These are phyloP conservation scores for Drosophila phalerata DNA, from an alignment of 2,888 invertebrate species.

Conservation along the genomic window DNA sequence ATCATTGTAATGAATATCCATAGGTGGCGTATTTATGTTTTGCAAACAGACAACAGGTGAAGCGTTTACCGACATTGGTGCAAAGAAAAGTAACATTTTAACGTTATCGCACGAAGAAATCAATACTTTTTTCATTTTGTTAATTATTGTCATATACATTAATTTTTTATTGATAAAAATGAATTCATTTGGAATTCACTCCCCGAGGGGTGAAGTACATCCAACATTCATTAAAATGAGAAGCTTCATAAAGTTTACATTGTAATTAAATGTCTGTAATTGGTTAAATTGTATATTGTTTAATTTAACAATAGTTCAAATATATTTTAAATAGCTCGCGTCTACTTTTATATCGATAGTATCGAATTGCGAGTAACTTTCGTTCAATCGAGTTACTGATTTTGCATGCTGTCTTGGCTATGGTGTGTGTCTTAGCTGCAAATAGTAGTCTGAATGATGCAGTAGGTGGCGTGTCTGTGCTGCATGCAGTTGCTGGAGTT, in stretches of 20 bases:
- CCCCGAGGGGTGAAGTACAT: not conserved
- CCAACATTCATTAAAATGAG: constrained; percentile 1
- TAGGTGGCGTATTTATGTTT: no score
- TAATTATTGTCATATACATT: no score
- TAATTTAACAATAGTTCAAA: not conserved
- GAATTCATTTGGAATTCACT: no score
- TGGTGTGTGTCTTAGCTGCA: not conserved
- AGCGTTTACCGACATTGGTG: no score
- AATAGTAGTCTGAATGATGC: not conserved
- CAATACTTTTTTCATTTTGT: no score
- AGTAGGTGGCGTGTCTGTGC: not conserved
- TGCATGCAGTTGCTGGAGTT: not conserved
- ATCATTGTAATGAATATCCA: no score
- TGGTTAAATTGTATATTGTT: not conserved
- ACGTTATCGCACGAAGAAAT: not conserved
- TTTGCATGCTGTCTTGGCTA: not conserved
- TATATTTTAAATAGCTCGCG: no score
- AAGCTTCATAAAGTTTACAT: not conserved
- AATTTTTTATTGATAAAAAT: no score
- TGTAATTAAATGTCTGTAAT: not conserved
- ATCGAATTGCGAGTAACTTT: constrained; percentile 25
- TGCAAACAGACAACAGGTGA: no score
- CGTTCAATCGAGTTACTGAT: not conserved
- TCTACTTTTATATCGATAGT: no score
- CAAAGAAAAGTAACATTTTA: no score